Evolutionary conservation across 53 echinoderm and acorn worm genomes (phyloP).

Genomic region (Stichopus horrens): DNA sequence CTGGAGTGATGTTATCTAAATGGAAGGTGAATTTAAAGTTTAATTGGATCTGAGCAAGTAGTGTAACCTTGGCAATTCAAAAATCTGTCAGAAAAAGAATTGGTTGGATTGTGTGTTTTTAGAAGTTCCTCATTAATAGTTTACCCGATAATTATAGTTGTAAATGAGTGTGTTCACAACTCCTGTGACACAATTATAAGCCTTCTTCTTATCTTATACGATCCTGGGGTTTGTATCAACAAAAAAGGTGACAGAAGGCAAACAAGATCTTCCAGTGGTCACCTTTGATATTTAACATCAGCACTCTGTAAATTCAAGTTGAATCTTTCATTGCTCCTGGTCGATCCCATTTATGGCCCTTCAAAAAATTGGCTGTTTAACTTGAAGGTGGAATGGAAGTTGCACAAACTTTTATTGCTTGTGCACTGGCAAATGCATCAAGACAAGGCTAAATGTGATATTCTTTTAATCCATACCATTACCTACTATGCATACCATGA

Average conservation of each 20-base stretch:
- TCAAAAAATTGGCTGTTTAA: background rate
- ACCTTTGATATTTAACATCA: slow-evolving; percentile 27
- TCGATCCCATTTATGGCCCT: background rate
- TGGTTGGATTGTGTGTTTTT: background rate
- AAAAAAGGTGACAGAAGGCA: slow-evolving; percentile 35
- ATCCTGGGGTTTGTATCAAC: slow-evolving; percentile 25
- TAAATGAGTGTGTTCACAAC: background rate
- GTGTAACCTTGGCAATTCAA: no score
- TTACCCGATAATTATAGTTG: slow-evolving; percentile 20
- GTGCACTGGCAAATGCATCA: no score
- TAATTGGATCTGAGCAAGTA: no score
- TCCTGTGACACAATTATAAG: slow-evolving; percentile 19
- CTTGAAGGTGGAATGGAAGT: no score
- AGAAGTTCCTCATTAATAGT: background rate
- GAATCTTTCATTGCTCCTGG: background rate
- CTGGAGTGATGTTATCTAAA: no score
- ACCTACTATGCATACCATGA: no score
- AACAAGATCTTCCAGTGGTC: background rate
- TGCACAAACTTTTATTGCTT: no score
- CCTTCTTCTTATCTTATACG: slow-evolving; percentile 13
- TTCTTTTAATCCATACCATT: no score
- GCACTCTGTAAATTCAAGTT: background rate
- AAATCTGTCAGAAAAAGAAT: no score
- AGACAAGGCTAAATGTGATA: no score
- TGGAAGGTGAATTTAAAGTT: no score